A percentile compares a stretch with the other conserved stretches of the same genome.
These are phyloP conservation scores for Podarcis raffonei DNA, from an alignment of 2,113 vertebrate species.

Conservation along the genomic window DNA sequence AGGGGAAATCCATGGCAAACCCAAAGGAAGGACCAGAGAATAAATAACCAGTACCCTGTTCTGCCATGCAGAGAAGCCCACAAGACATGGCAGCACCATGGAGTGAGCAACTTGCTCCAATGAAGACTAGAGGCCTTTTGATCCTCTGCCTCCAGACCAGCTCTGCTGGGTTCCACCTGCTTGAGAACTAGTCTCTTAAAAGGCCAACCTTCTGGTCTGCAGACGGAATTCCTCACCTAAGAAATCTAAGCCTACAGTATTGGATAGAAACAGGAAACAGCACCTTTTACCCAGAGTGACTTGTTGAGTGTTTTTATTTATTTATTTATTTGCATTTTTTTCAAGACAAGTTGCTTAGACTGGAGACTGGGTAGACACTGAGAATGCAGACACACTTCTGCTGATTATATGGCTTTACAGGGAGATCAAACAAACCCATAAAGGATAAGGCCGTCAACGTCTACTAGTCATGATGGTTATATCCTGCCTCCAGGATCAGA, in stretches of 20 bases:
- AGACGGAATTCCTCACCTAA: background rate
- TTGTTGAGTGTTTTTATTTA: background rate
- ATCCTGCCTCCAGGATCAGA: background rate
- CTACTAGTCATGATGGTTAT: background rate
- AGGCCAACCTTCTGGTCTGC: too few species aligned
- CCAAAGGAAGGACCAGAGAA: background rate
- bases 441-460: background rate
- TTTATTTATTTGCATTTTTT: too few species aligned
- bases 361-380: background rate
- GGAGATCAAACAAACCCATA: background rate
- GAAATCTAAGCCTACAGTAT: background rate
- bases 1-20: background rate
- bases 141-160: too few species aligned
- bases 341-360: background rate
- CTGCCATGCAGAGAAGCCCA: background rate
- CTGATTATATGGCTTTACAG: background rate
- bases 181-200: too few species aligned
- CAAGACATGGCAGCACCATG: background rate
- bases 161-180: too few species aligned
- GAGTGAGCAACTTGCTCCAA: too few species aligned
- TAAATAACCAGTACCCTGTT: background rate
- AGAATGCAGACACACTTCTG: background rate
- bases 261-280: background rate
- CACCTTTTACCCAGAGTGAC: background rate
- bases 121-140: too few species aligned